Conservation (phyloP, 2,888 invertebrate species). For the Chelonus formosanus region DNA sequence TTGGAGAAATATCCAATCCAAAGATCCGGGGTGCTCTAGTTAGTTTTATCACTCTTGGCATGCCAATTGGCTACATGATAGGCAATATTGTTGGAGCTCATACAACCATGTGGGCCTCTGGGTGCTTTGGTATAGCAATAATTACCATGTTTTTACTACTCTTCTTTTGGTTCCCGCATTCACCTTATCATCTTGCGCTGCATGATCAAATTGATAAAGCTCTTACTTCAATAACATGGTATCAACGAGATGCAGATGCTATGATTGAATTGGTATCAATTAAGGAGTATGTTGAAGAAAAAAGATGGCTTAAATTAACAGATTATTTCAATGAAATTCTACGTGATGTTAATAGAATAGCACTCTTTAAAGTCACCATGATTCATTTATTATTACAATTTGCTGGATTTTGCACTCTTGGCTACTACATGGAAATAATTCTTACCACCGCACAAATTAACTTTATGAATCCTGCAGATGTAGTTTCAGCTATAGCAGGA, state of each 20-base stretch:
- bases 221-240: slow-evolving; percentile 49
- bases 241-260: slow-evolving; percentile 48
- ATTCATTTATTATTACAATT: slow-evolving; percentile 54
- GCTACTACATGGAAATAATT: slow-evolving; percentile 52
- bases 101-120: slow-evolving; percentile 48
- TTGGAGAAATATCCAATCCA: slow-evolving; percentile 52
- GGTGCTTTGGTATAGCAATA: slow-evolving; percentile 49
- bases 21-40: slow-evolving; percentile 55
- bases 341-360: slow-evolving; percentile 42
- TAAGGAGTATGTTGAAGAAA: slow-evolving; percentile 16
- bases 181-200: slow-evolving; percentile 52
- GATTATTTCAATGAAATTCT: slow-evolving; percentile 37
- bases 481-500: slow-evolving; percentile 33
- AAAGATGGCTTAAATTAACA: background rate
- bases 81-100: slow-evolving; percentile 54
- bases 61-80: slow-evolving; percentile 51
- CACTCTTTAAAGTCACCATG: slow-evolving; percentile 45
- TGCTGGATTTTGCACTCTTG: slow-evolving; percentile 50
- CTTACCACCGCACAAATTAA: slow-evolving; percentile 41
- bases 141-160: slow-evolving; percentile 45
- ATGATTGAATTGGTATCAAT: slow-evolving; percentile 44
- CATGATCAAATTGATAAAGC: slow-evolving; percentile 45
- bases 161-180: slow-evolving; percentile 52
- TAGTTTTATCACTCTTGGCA: slow-evolving; percentile 49
- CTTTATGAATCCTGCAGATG: slow-evolving; percentile 41